phyloP scores from a whole-genome alignment of 2,113 vertebrate genomes.

The Cyprinodon tularosa region DNA sequence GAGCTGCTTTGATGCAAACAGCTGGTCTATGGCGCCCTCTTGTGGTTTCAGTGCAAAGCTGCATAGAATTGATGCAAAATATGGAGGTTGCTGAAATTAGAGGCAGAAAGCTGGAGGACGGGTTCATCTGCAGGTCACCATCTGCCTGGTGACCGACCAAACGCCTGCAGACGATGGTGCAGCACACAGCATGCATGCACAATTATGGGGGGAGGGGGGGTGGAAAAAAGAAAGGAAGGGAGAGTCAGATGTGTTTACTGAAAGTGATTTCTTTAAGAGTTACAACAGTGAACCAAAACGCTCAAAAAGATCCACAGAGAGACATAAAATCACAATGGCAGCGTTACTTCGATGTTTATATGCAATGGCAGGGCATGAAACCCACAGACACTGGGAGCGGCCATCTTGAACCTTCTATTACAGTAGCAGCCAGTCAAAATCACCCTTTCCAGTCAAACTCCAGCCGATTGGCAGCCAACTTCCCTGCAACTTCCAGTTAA shows the following conservation, averaged over 20 bases:
- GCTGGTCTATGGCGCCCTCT: conserved; percentile 85
- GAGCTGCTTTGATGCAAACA: conserved; percentile 37
- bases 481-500: too few species aligned
- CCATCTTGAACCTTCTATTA: too few species aligned
- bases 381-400: too few species aligned
- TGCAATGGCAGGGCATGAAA: too few species aligned
- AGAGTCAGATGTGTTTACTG: conserved; percentile 36
- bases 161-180: conserved; percentile 76
- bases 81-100: conserved; percentile 80
- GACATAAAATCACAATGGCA: conserved; percentile 1
- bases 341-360: too few species aligned
- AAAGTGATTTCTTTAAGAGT: conserved; percentile 37
- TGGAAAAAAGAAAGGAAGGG: conserved; percentile 29
- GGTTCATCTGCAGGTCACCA: conserved; percentile 92
- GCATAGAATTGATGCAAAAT: conserved; percentile 41
- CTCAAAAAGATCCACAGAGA: neutral
- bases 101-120: conserved; percentile 85
- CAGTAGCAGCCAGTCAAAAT: too few species aligned
- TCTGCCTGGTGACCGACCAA: conserved; percentile 85
- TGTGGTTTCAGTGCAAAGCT: conserved; percentile 38
- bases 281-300: conserved; percentile 13
- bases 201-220: conserved; percentile 15
- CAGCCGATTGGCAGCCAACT: neutral
- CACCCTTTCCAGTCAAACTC: neutral
- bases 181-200: conserved; percentile 19